A percentile compares a stretch with the other conserved stretches of the same genome.
Conservation (phyloP, 2,113 vertebrate species). For the Oryzias curvinotus region DNA sequence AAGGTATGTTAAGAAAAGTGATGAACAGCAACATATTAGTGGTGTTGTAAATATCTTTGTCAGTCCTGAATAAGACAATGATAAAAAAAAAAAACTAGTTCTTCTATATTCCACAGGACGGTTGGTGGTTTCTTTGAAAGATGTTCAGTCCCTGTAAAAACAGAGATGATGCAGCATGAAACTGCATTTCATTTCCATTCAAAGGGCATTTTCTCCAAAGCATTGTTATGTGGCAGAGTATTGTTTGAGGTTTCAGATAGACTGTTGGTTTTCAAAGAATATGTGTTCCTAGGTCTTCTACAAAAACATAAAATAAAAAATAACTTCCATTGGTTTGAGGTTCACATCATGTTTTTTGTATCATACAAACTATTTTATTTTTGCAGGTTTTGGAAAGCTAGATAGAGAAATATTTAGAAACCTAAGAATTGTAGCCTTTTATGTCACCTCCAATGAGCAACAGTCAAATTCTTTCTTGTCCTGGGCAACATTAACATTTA, state of each 20-base stretch:
- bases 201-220: not conserved
- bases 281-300: not conserved
- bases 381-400: no score
- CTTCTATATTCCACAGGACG: conserved; percentile 8
- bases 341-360: conserved; percentile 5
- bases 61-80: no score
- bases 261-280: not conserved
- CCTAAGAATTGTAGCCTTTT: no score
- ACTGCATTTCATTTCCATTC: not conserved
- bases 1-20: no score
- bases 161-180: conserved; percentile 5
- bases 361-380: not conserved
- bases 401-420: no score
- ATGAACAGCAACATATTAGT: not conserved
- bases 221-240: not conserved
- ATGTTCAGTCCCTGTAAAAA: not conserved
- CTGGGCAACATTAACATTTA: not conserved
- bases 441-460: no score
- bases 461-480: not conserved
- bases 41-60: not conserved
- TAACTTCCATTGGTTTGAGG: conserved; percentile 7
- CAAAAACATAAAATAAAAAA: not conserved
- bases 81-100: not conserved
- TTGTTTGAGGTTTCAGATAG: not conserved
- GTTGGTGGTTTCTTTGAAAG: conserved; percentile 1